Evolutionary conservation across 2,888 invertebrate species (phyloP).

Genomic region (Diaprepes abbreviatus): DNA sequence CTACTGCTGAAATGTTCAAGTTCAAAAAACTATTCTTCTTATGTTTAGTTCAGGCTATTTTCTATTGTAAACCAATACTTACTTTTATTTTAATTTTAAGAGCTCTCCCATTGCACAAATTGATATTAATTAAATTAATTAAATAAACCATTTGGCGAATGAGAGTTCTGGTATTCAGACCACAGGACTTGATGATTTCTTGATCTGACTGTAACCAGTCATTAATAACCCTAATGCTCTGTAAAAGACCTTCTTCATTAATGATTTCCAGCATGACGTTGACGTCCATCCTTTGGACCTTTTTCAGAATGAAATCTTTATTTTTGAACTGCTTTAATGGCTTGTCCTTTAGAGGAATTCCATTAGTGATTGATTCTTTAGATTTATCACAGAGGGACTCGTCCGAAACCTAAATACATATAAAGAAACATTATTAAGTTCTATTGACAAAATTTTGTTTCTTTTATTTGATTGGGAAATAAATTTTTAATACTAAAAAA

Average conservation of each 20-base stretch:
- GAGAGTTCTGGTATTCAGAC: slow-evolving; percentile 82
- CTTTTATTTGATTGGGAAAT: too few species aligned
- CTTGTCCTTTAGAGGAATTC: slow-evolving; percentile 30
- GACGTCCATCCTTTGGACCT: slow-evolving; percentile 68
- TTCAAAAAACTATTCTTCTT: too few species aligned
- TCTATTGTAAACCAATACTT: too few species aligned
- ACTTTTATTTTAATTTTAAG: slow-evolving; percentile 63
- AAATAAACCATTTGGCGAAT: slow-evolving; percentile 85
- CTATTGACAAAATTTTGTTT: too few species aligned
- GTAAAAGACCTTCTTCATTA: slow-evolving; percentile 73
- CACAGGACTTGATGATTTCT: slow-evolving; percentile 83
- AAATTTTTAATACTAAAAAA: too few species aligned
- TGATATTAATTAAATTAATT: slow-evolving; percentile 83
- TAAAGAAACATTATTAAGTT: too few species aligned
- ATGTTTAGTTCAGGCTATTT: too few species aligned
- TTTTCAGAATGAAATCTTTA: slow-evolving; percentile 58
- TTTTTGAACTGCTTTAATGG: slow-evolving; percentile 45
- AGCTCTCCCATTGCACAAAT: slow-evolving; percentile 71
- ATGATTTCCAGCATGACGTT: slow-evolving; percentile 73
- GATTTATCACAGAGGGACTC: slow-evolving; percentile 48
- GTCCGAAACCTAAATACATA: slow-evolving; percentile 51
- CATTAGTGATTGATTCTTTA: slow-evolving; percentile 45
- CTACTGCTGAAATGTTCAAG: too few species aligned
- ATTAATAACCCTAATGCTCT: slow-evolving; percentile 81
- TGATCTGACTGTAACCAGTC: slow-evolving; percentile 89